Evolutionary conservation across 2,797 vertebrate species (phyloP).

Genomic region (Chiloscyllium punctatum): DNA sequence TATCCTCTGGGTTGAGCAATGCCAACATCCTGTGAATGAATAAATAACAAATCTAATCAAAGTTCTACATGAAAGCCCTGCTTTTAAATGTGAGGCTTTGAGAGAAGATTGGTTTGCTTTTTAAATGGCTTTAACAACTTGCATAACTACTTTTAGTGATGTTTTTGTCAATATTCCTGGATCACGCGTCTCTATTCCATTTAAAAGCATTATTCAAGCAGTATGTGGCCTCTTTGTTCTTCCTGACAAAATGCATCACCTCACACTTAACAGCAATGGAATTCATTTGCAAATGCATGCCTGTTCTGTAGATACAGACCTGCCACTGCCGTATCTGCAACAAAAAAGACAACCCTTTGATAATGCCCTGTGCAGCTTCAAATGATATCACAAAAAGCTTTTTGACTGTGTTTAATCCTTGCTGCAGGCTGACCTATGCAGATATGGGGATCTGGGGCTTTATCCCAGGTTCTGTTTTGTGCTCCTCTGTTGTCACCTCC

Average conservation of each 20-base stretch:
- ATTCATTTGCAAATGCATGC: too few species aligned
- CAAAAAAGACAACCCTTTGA: neutral
- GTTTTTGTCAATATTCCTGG: neutral
- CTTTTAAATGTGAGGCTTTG: neutral
- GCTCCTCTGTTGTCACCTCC: neutral
- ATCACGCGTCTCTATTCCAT: too few species aligned
- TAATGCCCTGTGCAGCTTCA: neutral
- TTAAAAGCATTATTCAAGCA: too few species aligned
- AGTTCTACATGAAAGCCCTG: neutral
- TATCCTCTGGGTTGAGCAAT: too few species aligned
- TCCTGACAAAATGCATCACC: too few species aligned
- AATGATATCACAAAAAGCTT: neutral
- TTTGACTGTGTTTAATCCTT: neutral
- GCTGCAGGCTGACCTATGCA: neutral
- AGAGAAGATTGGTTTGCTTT: neutral
- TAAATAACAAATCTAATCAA: too few species aligned
- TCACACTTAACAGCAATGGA: too few species aligned
- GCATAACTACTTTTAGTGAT: neutral
- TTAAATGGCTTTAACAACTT: neutral
- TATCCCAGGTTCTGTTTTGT: neutral
- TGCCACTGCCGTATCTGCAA: neutral
- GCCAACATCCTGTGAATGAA: too few species aligned
- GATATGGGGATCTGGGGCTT: neutral
- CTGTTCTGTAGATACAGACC: too few species aligned
- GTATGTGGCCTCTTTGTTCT: too few species aligned